Evolutionary conservation across 1,140 invertebrate species (phyloP).

Genomic region (Zaprionus capensis): DNA sequence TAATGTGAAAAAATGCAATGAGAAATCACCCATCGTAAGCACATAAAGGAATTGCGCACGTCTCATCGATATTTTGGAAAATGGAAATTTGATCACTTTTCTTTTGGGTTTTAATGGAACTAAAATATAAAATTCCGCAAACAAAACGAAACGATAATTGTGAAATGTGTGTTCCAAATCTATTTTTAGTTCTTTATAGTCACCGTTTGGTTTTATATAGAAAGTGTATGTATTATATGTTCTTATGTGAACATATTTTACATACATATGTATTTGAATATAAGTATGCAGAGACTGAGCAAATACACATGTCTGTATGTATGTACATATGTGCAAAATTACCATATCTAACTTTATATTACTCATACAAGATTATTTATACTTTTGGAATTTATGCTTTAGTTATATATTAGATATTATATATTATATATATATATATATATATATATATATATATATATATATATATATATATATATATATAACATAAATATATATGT

Average conservation of each 20-base stretch:
- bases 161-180: conserved; percentile 55
- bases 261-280: neutral
- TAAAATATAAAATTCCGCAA: conserved; percentile 40
- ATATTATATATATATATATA: conserved; percentile 22
- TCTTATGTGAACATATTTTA: neutral
- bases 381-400: neutral
- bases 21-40: neutral
- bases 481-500: neutral
- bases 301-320: conserved; percentile 23
- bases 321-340: neutral
- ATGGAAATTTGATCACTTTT: conserved; percentile 68
- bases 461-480: conserved; percentile 11
- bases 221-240: conserved; percentile 31
- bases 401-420: neutral
- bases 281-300: no score
- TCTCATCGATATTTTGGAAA: conserved; percentile 65
- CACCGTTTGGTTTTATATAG: conserved; percentile 50
- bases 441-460: conserved; percentile 15
- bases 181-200: conserved; percentile 72
- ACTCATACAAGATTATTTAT: neutral
- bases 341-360: no score
- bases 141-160: conserved; percentile 44
- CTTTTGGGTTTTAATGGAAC: conserved; percentile 61
- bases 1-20: neutral
- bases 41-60: conserved; percentile 56